Evolutionary conservation across 2,113 vertebrate genomes (phyloP).

Genomic region (Melanerpes aurifrons): DNA sequence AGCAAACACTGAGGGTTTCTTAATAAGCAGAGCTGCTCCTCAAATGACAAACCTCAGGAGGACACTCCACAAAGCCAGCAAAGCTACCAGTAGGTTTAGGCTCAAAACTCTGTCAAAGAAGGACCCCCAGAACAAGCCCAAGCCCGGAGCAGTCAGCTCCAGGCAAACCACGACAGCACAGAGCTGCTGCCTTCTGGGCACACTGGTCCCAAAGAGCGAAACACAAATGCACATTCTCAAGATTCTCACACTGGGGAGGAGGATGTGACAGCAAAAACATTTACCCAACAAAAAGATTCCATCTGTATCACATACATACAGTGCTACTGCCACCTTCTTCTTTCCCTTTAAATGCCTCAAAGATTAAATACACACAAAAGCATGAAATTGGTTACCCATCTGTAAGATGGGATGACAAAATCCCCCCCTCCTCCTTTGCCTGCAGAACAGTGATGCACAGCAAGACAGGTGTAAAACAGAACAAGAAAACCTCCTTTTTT

Average conservation of each 20-base stretch:
- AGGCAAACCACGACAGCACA: fast-evolving
- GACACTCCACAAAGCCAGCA: background rate
- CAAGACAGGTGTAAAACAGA: background rate
- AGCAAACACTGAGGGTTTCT: background rate
- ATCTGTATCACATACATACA: fast-evolving
- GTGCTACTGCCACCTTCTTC: background rate
- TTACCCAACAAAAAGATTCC: background rate
- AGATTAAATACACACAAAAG: background rate
- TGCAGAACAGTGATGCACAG: background rate
- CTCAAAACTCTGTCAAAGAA: background rate
- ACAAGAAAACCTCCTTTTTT: background rate
- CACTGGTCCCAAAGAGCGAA: fast-evolving
- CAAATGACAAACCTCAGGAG: background rate
- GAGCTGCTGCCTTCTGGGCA: background rate
- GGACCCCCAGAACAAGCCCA: background rate
- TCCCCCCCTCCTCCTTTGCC: background rate
- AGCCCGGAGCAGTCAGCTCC: background rate
- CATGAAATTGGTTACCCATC: background rate
- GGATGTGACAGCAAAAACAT: fast-evolving
- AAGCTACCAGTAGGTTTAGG: background rate
- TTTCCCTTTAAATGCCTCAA: background rate
- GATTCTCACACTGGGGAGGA: background rate
- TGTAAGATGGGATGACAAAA: background rate
- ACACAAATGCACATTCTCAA: too few relatives aligned
- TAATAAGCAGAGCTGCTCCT: background rate